Conservation (phyloP, 2,113 vertebrate species). For the Takifugu bimaculatus region DNA sequence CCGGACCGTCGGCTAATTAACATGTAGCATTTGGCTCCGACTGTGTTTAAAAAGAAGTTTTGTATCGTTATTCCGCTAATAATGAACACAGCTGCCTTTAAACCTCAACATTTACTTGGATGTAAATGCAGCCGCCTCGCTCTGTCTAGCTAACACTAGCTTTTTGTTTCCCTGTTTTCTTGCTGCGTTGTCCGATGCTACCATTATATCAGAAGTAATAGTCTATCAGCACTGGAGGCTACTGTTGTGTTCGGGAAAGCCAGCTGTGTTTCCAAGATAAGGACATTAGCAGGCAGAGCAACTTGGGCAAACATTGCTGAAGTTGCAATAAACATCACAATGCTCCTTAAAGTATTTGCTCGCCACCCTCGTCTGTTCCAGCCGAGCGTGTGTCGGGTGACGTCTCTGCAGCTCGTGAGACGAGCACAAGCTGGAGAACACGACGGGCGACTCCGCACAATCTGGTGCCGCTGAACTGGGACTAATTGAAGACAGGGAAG, state of each 20-base stretch:
- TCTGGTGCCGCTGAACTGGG: background rate
- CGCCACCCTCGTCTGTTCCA: slow-evolving; percentile 2
- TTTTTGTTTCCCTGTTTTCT: background rate
- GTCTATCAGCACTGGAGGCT: background rate
- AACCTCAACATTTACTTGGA: too few relatives aligned
- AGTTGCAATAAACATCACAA: slow-evolving; percentile 4
- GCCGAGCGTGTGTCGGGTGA: background rate
- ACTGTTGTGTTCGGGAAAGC: background rate
- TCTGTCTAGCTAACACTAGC: background rate
- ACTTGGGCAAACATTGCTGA: background rate
- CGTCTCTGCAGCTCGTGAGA: background rate
- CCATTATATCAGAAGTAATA: background rate
- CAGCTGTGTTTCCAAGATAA: slow-evolving; percentile 2
- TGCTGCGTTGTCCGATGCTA: background rate
- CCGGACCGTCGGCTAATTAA: too few relatives aligned
- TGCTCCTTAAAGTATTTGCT: background rate
- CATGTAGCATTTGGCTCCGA: too few relatives aligned
- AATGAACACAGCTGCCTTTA: too few relatives aligned
- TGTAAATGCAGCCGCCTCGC: too few relatives aligned
- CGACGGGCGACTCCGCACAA: background rate
- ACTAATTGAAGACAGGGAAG: background rate
- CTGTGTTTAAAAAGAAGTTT: too few relatives aligned
- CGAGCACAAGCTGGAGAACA: background rate
- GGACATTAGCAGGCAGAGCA: background rate
- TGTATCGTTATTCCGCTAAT: too few relatives aligned